These are phyloP conservation scores for Camponotus fellah DNA, from an alignment of 2,888 invertebrate genomes.

Conservation along the genomic window DNA sequence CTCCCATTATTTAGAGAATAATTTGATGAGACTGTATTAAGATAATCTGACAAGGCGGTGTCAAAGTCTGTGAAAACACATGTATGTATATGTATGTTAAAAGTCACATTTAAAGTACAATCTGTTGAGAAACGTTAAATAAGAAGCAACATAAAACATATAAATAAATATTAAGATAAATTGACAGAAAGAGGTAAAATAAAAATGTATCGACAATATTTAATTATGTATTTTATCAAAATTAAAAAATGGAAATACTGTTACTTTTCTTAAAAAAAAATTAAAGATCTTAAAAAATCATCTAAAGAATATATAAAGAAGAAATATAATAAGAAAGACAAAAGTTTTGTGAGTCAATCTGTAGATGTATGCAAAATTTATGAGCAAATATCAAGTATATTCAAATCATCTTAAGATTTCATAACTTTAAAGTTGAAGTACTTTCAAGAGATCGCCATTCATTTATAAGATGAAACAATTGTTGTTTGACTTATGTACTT, in stretches of 20 bases:
- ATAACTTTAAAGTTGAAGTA: neutral
- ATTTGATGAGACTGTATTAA: neutral
- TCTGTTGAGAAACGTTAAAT: neutral
- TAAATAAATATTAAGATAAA: neutral
- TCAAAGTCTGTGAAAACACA: neutral
- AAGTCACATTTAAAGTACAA: neutral
- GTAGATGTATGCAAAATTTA: neutral
- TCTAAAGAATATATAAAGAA: neutral
- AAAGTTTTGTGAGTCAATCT: neutral
- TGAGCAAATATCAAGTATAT: neutral
- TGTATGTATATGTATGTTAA: neutral
- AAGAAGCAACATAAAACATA: neutral
- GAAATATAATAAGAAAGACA: neutral
- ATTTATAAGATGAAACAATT: neutral
- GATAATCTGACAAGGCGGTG: neutral
- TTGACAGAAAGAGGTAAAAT: neutral
- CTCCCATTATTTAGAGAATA: constrained; percentile 19
- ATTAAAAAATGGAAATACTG: neutral
- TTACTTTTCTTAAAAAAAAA: neutral
- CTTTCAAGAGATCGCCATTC: neutral
- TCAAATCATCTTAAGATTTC: neutral
- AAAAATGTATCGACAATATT: neutral
- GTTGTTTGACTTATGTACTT: neutral
- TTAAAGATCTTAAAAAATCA: neutral
- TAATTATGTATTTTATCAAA: neutral